These are phyloP conservation scores for Hyla sarda DNA, from an alignment of 2,113 vertebrate genomes.

Conservation along the genomic window DNA sequence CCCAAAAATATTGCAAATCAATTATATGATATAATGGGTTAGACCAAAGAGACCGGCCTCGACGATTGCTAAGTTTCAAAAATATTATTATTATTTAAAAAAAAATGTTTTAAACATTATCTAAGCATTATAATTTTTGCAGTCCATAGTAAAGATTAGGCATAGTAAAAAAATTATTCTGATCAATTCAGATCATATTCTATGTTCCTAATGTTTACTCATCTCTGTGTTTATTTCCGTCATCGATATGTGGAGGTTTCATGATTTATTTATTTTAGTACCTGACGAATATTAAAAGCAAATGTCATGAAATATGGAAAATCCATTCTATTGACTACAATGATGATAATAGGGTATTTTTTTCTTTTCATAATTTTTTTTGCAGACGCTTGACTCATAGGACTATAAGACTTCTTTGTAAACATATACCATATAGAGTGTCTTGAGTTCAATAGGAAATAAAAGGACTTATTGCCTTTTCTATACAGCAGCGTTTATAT, in stretches of 20 bases:
- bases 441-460: not conserved
- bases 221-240: not conserved
- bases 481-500: not conserved
- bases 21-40: constrained; percentile 33
- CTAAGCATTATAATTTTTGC: not conserved
- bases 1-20: constrained; percentile 48
- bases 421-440: not conserved
- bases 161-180: not conserved
- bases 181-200: constrained; percentile 10
- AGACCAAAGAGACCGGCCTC: not conserved
- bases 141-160: not conserved
- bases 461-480: not conserved
- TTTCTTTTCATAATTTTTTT: not conserved
- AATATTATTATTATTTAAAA: not conserved
- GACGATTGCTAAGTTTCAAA: too few species aligned
- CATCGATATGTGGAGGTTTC: constrained; percentile 17
- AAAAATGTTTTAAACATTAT: not conserved
- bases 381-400: not conserved
- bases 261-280: constrained; percentile 26
- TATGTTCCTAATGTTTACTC: constrained; percentile 17
- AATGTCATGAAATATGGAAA: constrained; percentile 44
- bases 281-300: constrained; percentile 29
- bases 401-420: not conserved
- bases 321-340: constrained; percentile 36
- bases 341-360: constrained; percentile 37